A percentile compares a stretch with the other conserved stretches of the same genome.
These are phyloP conservation scores for Microcebus jonahi DNA, from an alignment of 2,113 vertebrate species.

Conservation along the genomic window DNA sequence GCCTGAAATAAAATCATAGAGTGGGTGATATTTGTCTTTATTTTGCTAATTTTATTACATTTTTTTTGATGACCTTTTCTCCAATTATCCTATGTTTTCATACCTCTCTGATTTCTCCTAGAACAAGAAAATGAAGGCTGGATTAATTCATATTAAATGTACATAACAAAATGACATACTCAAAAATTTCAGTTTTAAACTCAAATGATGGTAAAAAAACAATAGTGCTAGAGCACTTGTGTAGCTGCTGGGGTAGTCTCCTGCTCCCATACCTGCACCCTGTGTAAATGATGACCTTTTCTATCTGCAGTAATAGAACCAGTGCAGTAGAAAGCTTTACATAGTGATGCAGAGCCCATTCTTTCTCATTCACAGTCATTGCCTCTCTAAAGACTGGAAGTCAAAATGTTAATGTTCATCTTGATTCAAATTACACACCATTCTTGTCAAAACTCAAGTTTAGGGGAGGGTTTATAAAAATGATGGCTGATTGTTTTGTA, in stretches of 20 bases:
- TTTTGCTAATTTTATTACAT: not conserved
- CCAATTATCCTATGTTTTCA: not conserved
- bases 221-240: not conserved
- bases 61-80: not conserved
- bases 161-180: not conserved
- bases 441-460: constrained; percentile 12
- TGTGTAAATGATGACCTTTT: not conserved
- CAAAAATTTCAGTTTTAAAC: not conserved
- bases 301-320: no score
- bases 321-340: not conserved
- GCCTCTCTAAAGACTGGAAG: not conserved
- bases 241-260: not conserved
- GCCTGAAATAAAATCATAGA: constrained; percentile 17
- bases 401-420: not conserved
- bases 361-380: not conserved
- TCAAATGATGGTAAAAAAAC: not conserved
- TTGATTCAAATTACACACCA: not conserved
- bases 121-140: not conserved
- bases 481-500: not conserved
- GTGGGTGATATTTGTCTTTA: constrained; percentile 22
- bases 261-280: accelerated
- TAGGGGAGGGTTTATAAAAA: not conserved
- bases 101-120: not conserved
- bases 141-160: not conserved
- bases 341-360: accelerated